Percentiles rank a stretch among this genome's conserved stretches.
Evolutionary conservation across 2,113 vertebrate species (phyloP).

Genomic region (Struthidea cinerea): DNA sequence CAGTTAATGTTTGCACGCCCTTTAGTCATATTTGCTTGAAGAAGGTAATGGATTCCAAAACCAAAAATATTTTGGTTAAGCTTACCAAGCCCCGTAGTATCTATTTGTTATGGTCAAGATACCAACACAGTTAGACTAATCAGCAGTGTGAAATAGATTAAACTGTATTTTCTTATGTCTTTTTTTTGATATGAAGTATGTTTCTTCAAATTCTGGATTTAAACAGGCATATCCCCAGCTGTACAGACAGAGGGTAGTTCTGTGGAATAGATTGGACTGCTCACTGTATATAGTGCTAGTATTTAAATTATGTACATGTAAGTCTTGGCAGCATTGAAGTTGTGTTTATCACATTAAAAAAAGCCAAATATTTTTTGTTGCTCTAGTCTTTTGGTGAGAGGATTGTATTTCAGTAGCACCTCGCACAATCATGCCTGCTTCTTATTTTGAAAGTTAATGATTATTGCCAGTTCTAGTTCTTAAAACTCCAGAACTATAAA

Average conservation of each 20-base stretch:
- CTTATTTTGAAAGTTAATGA: slow-evolving; percentile 8
- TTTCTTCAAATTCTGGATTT: not conserved
- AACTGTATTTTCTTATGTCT: not conserved
- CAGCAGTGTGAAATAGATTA: not conserved
- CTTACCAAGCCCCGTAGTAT: not conserved
- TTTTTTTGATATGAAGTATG: not conserved
- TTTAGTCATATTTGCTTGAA: not conserved
- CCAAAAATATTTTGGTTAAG: not conserved
- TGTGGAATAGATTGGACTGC: not conserved
- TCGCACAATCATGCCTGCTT: not conserved
- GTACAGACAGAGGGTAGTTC: not conserved
- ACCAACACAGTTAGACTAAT: not conserved
- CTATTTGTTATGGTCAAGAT: not conserved
- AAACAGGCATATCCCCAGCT: not conserved
- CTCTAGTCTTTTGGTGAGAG: not conserved
- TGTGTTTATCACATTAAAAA: not conserved
- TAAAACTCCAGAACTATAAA: slow-evolving; percentile 29
- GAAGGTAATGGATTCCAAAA: not conserved
- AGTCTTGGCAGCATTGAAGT: not conserved
- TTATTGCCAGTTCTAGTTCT: not conserved
- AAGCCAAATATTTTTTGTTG: not conserved
- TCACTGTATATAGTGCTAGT: not conserved
- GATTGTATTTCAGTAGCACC: not conserved
- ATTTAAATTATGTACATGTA: not conserved
- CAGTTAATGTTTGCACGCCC: not conserved